phyloP scores from a whole-genome alignment of 2,113 vertebrate genomes.

The Verasper variegatus region DNA sequence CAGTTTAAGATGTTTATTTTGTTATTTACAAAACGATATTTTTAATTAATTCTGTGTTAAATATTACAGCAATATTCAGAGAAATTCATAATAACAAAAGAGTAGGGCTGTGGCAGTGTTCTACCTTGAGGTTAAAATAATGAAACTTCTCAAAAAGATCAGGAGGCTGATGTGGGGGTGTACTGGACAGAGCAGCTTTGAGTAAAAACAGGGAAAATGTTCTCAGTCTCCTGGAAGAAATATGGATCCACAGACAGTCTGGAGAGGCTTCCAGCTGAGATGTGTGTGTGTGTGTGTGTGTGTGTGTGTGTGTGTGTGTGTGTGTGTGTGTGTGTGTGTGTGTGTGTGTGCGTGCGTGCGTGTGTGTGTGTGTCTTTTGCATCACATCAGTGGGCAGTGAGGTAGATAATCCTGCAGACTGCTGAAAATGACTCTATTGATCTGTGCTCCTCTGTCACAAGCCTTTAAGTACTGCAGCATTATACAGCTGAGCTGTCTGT shows the following conservation, averaged over 20 bases:
- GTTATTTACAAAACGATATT: too few species aligned
- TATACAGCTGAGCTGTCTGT: constrained; percentile 30
- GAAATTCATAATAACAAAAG: background rate
- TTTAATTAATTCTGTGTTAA: too few species aligned
- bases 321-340: constrained; percentile 10
- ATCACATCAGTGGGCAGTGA: constrained; percentile 55
- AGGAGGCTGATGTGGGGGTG: background rate
- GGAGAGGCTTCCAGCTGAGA: constrained; percentile 1
- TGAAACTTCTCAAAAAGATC: background rate
- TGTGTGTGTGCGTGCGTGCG: constrained; percentile 15
- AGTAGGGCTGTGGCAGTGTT: background rate
- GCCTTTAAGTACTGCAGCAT: constrained; percentile 45
- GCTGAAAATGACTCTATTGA: constrained; percentile 79
- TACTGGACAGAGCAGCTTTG: background rate
- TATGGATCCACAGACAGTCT: constrained; percentile 44
- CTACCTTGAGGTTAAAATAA: background rate
- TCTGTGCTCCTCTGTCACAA: constrained; percentile 60
- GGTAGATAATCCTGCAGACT: constrained; percentile 72
- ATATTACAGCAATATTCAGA: too few species aligned
- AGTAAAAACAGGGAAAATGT: constrained; percentile 30
- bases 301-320: constrained; percentile 13
- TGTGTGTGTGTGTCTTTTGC: constrained; percentile 40
- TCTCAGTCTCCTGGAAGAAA: constrained; percentile 44
- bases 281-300: constrained; percentile 20
- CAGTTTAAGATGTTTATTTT: too few species aligned